Evolutionary conservation across 35 echinoderm and acorn worm genomes (phyloP), one percentile per base, ranked within the genome.

Genomic region (Apostichopus parvimensis): DNA sequence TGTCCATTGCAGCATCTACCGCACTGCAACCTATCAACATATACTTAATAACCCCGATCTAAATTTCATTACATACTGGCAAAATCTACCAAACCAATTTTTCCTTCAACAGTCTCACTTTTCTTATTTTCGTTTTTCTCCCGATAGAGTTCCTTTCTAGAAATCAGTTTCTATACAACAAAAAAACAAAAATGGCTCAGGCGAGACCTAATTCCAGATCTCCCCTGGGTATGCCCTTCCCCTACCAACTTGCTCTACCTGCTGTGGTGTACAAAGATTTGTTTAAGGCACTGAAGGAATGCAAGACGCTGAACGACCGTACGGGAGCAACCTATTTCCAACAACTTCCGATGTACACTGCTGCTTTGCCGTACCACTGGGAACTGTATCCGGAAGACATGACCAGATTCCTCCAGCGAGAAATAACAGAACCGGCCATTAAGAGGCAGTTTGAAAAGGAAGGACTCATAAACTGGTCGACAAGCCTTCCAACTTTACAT

Each of bases 381-480:
- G 75, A 87, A 54, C 55, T 83, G 17, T 92, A 91, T n/a, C 91
- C 97, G 1, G 22, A 91, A 2, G 94, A 95, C 26, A 77, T 98
- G 20, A 58, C 56, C 8, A 73, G 77, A 81, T 92, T 91, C 79
- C 73, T 98, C 7, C 21, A 77, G n/a, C 89, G 53, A 20, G 92
- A 94, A 62, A 83, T 98, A 6, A 80, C 93, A 18, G 97, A 98
- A 56, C 28, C 17, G 8, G 82, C 28, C 45, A 92, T 93, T 26
- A 66, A 28, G n/a, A 79, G 91, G 5, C 18, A 87, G 4, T 91
- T 98, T 54, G 91, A 94, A 55, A 25, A 66, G 10, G 66, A 91
- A 12, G 66, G 79, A 6, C 60, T 98, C 6, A 81, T 99, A 15
- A 99, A 96, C 83, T 95, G 95, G 95, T 91, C 78, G 15, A 87